phyloP scores from a whole-genome alignment of 2,888 invertebrate species.

The Leucophenga maculata region DNA sequence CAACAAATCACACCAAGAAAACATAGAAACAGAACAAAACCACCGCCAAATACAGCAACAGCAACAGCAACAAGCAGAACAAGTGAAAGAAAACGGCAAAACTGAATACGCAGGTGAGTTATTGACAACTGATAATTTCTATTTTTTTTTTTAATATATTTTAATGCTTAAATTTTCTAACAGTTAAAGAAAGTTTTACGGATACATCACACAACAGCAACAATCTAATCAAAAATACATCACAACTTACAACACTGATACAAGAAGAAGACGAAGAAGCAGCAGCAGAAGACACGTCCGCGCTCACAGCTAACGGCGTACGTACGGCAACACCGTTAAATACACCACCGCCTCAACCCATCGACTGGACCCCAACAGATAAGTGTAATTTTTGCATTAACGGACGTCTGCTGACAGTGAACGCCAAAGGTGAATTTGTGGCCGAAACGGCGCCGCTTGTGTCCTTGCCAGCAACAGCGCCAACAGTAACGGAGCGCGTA shows the following conservation, averaged over 20 bases:
- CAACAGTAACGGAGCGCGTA: constrained; percentile 12
- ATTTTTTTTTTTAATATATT: not conserved
- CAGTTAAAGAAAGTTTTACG: not conserved
- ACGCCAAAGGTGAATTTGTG: constrained; percentile 72
- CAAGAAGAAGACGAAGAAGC: constrained; percentile 49
- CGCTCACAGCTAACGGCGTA: not conserved
- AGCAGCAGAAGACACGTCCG: not conserved
- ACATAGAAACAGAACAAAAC: constrained; percentile 30
- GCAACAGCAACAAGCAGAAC: constrained; percentile 45
- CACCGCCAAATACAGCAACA: constrained; percentile 37
- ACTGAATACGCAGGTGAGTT: constrained; percentile 10
- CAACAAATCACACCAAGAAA: constrained; percentile 46
- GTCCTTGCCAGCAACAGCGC: constrained; percentile 56
- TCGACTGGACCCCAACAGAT: constrained; percentile 87
- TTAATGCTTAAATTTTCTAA: not conserved
- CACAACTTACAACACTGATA: constrained; percentile 60
- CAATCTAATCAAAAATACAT: constrained; percentile 34
- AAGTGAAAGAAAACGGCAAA: constrained; percentile 44
- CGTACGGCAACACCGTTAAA: constrained; percentile 52
- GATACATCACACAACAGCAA: constrained; percentile 32
- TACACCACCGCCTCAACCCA: constrained; percentile 70
- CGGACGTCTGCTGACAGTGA: constrained; percentile 78
- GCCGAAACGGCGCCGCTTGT: constrained; percentile 70
- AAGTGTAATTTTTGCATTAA: constrained; percentile 89
- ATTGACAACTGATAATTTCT: no score